phyloP scores from a whole-genome alignment of 1,140 invertebrate species.

The Anastrepha ludens region DNA sequence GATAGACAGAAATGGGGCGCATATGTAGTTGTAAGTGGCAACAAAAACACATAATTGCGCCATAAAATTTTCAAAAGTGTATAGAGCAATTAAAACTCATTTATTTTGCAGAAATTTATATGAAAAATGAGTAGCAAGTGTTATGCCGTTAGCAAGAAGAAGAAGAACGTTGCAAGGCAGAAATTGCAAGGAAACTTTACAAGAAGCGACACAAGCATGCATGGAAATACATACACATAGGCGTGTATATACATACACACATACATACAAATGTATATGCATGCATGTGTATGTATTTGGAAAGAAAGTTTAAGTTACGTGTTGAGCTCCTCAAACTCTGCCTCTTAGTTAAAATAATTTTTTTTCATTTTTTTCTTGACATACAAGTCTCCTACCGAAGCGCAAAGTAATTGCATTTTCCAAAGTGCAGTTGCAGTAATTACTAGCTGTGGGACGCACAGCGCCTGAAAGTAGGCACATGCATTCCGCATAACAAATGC shows the following conservation, averaged over 20 bases:
- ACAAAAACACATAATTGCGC: not conserved
- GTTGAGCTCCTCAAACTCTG: no score
- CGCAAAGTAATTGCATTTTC: conserved; percentile 45
- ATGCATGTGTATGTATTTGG: not conserved
- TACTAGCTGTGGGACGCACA: not conserved
- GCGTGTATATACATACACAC: not conserved
- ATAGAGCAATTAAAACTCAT: conserved; percentile 45
- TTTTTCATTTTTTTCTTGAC: conserved; percentile 28
- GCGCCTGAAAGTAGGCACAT: conserved; percentile 25
- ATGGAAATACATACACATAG: not conserved
- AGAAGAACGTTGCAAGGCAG: not conserved
- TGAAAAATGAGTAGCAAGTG: conserved; percentile 20
- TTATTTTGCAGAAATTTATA: conserved; percentile 41
- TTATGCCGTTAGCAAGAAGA: not conserved
- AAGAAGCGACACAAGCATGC: not conserved
- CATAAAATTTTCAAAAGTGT: conserved; percentile 34
- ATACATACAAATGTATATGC: not conserved
- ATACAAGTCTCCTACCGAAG: not conserved
- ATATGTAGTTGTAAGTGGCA: not conserved
- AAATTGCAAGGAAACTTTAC: not conserved
- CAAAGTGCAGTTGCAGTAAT: conserved; percentile 37
- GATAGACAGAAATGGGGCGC: conserved; percentile 16
- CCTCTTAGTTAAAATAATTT: not conserved
- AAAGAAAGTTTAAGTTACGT: not conserved
- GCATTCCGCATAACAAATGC: not conserved